Evolutionary conservation across 2,888 invertebrate species (phyloP).

Genomic region (Unio pictorum): DNA sequence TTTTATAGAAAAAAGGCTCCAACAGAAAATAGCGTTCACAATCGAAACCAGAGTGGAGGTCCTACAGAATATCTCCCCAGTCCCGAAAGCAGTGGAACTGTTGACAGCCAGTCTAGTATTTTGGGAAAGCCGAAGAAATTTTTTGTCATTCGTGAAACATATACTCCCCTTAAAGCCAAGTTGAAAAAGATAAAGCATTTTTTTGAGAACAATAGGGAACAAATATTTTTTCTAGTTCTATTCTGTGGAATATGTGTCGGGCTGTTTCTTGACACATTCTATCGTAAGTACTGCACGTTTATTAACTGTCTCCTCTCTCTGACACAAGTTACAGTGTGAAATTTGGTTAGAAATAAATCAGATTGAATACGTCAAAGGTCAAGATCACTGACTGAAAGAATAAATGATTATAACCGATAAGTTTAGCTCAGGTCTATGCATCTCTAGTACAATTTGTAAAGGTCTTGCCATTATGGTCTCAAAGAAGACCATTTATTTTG

Average conservation of each 20-base stretch:
- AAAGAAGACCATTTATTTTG: too few species aligned
- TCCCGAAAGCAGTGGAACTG: too few species aligned
- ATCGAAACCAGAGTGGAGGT: background rate
- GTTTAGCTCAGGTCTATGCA: too few species aligned
- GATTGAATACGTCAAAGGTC: too few species aligned
- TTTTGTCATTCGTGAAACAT: constrained; percentile 54
- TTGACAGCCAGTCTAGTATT: too few species aligned
- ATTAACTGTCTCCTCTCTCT: background rate
- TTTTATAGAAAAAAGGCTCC: too few species aligned
- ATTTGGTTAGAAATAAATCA: background rate
- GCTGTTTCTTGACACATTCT: constrained; percentile 77
- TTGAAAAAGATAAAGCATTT: constrained; percentile 69
- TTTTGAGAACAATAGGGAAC: constrained; percentile 75
- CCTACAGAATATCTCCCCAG: too few species aligned
- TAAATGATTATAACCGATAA: too few species aligned
- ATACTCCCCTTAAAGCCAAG: constrained; percentile 58
- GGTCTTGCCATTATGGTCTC: too few species aligned
- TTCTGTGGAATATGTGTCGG: constrained; percentile 75
- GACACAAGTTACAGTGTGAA: background rate
- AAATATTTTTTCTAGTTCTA: constrained; percentile 76
- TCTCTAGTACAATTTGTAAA: too few species aligned
- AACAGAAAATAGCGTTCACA: too few species aligned
- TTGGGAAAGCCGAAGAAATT: constrained; percentile 23
- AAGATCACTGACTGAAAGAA: too few species aligned
- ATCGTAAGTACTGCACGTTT: constrained; percentile 72